Conservation (phyloP, 1,140 invertebrate species). For the Sinonovacula constricta region DNA sequence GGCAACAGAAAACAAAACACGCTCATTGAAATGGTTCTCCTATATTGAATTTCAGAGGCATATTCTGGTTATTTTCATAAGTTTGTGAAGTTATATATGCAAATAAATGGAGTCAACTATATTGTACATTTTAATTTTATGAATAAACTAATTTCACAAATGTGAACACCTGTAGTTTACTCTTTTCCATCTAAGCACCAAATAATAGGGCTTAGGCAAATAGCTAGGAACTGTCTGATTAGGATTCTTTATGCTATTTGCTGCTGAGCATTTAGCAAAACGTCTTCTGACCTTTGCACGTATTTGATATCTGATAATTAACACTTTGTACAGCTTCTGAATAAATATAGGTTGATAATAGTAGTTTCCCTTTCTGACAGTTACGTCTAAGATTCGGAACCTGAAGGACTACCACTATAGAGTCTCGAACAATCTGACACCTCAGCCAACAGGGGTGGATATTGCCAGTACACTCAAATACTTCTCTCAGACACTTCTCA, state of each 20-base stretch:
- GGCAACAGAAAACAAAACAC: too few relatives aligned
- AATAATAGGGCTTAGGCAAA: neutral
- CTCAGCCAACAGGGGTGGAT: constrained; percentile 95
- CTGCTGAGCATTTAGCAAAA: constrained; percentile 5
- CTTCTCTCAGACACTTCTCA: constrained; percentile 97
- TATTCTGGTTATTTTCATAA: too few relatives aligned
- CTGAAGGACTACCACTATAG: constrained; percentile 97
- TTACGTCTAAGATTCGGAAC: constrained; percentile 97
- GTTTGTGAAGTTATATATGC: too few relatives aligned
- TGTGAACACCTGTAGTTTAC: too few relatives aligned
- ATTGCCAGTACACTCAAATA: constrained; percentile 98
- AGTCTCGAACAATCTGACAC: constrained; percentile 93
- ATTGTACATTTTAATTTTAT: too few relatives aligned
- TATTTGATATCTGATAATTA: constrained; percentile 55
- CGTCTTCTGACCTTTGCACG: neutral
- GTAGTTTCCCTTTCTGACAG: too few relatives aligned
- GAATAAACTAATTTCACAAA: too few relatives aligned
- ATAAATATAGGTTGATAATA: too few relatives aligned
- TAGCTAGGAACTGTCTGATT: neutral
- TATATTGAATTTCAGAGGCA: too few relatives aligned
- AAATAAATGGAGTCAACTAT: too few relatives aligned
- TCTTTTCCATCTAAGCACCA: neutral
- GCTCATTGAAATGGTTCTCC: too few relatives aligned
- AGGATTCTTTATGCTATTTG: neutral
- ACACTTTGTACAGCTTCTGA: too few relatives aligned